Base-by-base conservation (phyloP, 2,113 vertebrate genomes). In the Bos indicus region DNA sequence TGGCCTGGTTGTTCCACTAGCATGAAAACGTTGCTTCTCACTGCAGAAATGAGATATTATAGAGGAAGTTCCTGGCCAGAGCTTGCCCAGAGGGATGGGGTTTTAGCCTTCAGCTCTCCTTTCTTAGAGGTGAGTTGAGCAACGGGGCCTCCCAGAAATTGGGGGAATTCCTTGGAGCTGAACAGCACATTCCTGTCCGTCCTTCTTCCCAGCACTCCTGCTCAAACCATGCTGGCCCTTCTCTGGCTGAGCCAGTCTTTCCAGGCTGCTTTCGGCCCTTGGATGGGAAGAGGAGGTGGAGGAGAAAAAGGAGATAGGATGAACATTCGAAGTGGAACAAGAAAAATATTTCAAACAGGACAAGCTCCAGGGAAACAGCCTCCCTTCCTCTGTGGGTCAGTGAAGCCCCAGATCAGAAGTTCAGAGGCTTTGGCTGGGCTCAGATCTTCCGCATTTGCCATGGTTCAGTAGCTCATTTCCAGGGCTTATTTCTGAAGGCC, bases 401-500 rank as follows among this genome's bases (percentile, higher is more conserved):
- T 23, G 59, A 91, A n/a, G 33, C 67, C 14, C 59, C n/a, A 74
- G 2, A 48, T 77, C 67, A 80, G 40, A 80, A 71, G 57, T 84
- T 94, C 84, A 30, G 7, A 92, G 81, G 25, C 25, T 77, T 81
- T 26, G 12, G 8, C 19, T 59, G 64, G 59, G 21, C 48, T 91
- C 40, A n/a, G 6, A 43, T 88, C 33, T 78, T 94, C 12, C 8
- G 28, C 83, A 43, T 0, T 54, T 88, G 87, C 56, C 71, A 56
- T 2, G 48, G 28, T 51, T 92, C 7, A 5, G 26, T 21, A 67
- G n/a, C 16, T 92, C 51, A 71, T 62, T 86, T 46, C 13, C 28
- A 95, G 80, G 57, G 21, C n/a, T 91, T 86, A 40, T 77, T 94
- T 95, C 60, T 96, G 19, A 96, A 97, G 83, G 56, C 13, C 15